Conservation (phyloP, 2,888 invertebrate genomes). For the Prosopocoilus inquinatus region DNA sequence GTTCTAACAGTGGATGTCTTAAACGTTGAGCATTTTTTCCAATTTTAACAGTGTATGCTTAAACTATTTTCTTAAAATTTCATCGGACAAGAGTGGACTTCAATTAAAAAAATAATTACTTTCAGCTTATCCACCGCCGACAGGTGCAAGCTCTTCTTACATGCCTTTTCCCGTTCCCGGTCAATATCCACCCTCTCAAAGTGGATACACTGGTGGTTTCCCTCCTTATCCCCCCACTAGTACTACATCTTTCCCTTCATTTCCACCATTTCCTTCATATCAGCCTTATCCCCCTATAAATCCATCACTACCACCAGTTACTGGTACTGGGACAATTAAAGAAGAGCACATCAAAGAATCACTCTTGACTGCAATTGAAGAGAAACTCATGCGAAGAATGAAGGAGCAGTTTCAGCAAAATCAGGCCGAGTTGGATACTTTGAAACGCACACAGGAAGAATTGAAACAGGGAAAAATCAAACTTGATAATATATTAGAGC, state of each 20-base stretch:
- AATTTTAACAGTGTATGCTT: too few relatives aligned
- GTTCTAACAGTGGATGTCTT: too few relatives aligned
- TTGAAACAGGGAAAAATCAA: conserved; percentile 79
- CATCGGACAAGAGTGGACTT: too few relatives aligned
- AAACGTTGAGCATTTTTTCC: not conserved
- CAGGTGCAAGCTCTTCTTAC: conserved; percentile 35
- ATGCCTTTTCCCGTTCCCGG: conserved; percentile 31
- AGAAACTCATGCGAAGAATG: conserved; percentile 83
- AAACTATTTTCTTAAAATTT: too few relatives aligned
- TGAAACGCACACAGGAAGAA: conserved; percentile 84
- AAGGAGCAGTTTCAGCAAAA: conserved; percentile 88
- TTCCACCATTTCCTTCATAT: conserved; percentile 22
- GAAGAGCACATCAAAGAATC: conserved; percentile 95
- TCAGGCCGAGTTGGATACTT: conserved; percentile 87
- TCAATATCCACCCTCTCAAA: not conserved
- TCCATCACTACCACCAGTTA: conserved; percentile 31
- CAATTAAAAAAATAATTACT: conserved; percentile 13
- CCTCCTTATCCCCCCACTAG: conserved; percentile 55
- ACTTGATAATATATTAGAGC: conserved; percentile 74
- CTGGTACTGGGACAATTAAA: conserved; percentile 76
- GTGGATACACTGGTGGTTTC: conserved; percentile 14
- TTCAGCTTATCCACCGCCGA: conserved; percentile 51
- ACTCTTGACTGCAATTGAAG: conserved; percentile 90
- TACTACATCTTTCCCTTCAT: conserved; percentile 42
- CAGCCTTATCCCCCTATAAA: conserved; percentile 28